Base-by-base conservation (phyloP, 2,797 vertebrate genomes). In the Coilia nasus region DNA sequence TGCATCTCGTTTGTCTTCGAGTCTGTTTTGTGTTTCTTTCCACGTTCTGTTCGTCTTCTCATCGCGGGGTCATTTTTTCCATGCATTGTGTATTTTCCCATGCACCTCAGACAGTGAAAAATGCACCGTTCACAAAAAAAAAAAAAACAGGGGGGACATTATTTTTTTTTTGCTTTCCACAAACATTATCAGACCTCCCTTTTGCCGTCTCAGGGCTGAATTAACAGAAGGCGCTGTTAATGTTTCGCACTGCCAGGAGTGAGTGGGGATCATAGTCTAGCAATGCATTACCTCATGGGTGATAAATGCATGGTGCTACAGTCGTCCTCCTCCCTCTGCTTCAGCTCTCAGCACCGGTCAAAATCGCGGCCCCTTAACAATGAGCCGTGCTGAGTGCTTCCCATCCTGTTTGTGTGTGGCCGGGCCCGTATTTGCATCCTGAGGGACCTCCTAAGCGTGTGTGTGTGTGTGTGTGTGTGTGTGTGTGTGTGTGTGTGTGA, bases 381-480 rank as follows among this genome's bases (percentile, higher is more conserved):
- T 87, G 88, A 87, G 85, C 15, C 84, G 88, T 87, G 81, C 83
- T 81, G 86, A 91, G 87, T 81, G 11, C 78, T 89, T 85, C 88
- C 90, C 90, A 89, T 94, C 94, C 93, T 93, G 92, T 93, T 92
- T 91, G 84, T 85, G 90, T 86, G 87, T 83, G 84, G 85, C 89
- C 81, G 21, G 35, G 71, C 71, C 28, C 19, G 71, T 21, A 35
- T 56, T 12, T 28, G 31, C 71, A 78, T 78, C 71, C 71, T 83
- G 44, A 50, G 17, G 9, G 25, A 54, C 17, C 41, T 57, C 56
- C 84, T 31, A 31, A 84, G 83, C 56, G 82, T 82, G 50, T 82
- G 50, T 85, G 82, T 75, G 59, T 83, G 82, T 85, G 81, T 25
- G 67, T 85, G 35, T 54, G 54, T 62, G 50, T 54, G 54, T 78